Evolutionary conservation across 2,797 vertebrate species (phyloP).

Genomic region (Petrocephalus sullivani): DNA sequence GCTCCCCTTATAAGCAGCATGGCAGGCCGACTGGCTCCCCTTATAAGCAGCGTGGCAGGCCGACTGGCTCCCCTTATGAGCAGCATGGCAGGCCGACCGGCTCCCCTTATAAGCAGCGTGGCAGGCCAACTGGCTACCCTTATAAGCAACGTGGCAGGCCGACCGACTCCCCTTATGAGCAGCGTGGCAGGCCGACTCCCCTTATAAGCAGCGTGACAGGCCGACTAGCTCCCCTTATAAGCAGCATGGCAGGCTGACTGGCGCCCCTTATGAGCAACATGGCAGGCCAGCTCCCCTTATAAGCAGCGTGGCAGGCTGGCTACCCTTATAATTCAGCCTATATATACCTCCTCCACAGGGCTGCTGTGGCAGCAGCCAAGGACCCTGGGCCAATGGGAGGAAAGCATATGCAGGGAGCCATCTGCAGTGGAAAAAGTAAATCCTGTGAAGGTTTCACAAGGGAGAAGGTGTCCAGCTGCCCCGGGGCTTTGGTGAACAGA

Average conservation of each 20-base stretch:
- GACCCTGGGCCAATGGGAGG: slow-evolving; percentile 57
- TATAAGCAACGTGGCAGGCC: too few species aligned
- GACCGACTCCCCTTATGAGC: too few species aligned
- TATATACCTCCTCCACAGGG: slow-evolving; percentile 50
- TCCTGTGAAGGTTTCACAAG: slow-evolving; percentile 62
- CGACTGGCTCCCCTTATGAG: too few species aligned
- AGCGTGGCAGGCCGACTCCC: too few species aligned
- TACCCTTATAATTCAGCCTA: slow-evolving; percentile 30
- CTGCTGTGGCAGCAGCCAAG: slow-evolving; percentile 34
- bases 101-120: too few species aligned
- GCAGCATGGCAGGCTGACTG: neutral
- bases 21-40: too few species aligned
- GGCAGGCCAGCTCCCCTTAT: neutral
- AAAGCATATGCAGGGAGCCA: slow-evolving; percentile 63
- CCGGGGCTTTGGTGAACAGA: slow-evolving; percentile 51
- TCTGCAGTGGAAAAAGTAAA: slow-evolving; percentile 73
- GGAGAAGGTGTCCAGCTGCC: slow-evolving; percentile 56
- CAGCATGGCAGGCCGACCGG: too few species aligned
- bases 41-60: too few species aligned
- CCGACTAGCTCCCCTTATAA: neutral
- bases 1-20: too few species aligned
- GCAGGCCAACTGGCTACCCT: too few species aligned
- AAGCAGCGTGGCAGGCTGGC: neutral
- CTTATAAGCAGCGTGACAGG: too few species aligned
- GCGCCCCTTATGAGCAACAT: neutral